Evolutionary conservation across 2,888 invertebrate genomes (phyloP), one percentile per base, ranked within the genome.

Genomic region (Dicranocentrus wangi): DNA sequence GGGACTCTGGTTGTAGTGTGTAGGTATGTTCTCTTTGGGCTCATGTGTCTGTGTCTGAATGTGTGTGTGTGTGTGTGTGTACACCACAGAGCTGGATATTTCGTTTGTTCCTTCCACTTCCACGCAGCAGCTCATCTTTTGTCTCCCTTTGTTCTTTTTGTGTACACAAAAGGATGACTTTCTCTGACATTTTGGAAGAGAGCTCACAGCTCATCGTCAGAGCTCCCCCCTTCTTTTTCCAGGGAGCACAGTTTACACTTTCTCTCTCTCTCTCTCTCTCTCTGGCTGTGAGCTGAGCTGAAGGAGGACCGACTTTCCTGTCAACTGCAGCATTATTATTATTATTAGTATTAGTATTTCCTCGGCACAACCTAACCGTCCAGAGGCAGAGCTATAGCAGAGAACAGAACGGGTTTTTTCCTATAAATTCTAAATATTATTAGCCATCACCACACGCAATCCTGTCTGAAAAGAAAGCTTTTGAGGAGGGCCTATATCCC

Each of bases 91-190:
- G 23, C 17, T 21, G n/a, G 21, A 27, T 60, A 60, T 60, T 60
- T 32, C 60, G 60, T 60, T 60, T 58, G 58, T 58, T 60, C 60
- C 60, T 60, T 28, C 43, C 27, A 71, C 60, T 43, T 63, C 19
- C n/a, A n/a, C n/a, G n/a, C n/a, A 17, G 19, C n/a, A 60, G 47
- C 70, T 71, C 70, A 42, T 70, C 70, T 70, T 55, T 69, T 70
- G 3, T 23, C 25, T 69, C 42, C 51, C 70, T 65, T 79, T 71
- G 70, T 70, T 63, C 70, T 78, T 70, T 79, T 65, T 55, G 55
- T 32, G 71, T 65, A 28, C 65, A 55, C 28, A 71, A 63, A 78
- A 53, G 58, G 66, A 53, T 70, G 63, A 55, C 71, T 79, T 71
- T 58, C 65, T 66, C 42, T 71, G 71, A 55, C 78, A 79, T 71